Percentiles rank a stretch among this genome's conserved stretches.
Conservation (phyloP, 2,888 invertebrate species). For the Hanleya hanleyi region DNA sequence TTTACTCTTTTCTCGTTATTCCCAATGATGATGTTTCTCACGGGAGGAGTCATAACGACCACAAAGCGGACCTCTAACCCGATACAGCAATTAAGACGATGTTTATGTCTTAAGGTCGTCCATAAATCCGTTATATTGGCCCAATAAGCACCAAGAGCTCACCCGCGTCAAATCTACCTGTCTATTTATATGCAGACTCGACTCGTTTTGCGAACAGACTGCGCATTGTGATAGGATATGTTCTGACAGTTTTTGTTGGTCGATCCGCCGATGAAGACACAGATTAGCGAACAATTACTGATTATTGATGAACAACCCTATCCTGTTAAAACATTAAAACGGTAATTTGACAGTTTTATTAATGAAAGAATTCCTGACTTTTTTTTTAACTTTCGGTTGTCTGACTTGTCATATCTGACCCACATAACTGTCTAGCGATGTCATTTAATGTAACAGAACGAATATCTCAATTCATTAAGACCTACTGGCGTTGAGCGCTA, state of each 20-base stretch:
- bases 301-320: neutral
- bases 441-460: too few relatives aligned
- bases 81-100: neutral
- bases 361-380: too few relatives aligned
- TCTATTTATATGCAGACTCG: neutral
- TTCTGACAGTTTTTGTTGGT: neutral
- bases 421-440: too few relatives aligned
- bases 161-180: too few relatives aligned
- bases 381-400: too few relatives aligned
- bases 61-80: neutral
- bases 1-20: neutral
- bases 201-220: neutral
- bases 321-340: neutral
- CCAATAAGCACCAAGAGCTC: too few relatives aligned
- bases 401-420: too few relatives aligned
- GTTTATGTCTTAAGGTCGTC: neutral
- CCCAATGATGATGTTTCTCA: neutral
- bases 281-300: neutral
- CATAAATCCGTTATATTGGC: neutral
- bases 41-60: neutral
- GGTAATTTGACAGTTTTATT: too few relatives aligned
- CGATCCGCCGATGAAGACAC: neutral
- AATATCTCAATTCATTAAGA: too few relatives aligned
- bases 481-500: too few relatives aligned
- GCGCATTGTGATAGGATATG: neutral